Conservation (phyloP, 2,797 vertebrate genomes). For the Morelia viridis region DNA sequence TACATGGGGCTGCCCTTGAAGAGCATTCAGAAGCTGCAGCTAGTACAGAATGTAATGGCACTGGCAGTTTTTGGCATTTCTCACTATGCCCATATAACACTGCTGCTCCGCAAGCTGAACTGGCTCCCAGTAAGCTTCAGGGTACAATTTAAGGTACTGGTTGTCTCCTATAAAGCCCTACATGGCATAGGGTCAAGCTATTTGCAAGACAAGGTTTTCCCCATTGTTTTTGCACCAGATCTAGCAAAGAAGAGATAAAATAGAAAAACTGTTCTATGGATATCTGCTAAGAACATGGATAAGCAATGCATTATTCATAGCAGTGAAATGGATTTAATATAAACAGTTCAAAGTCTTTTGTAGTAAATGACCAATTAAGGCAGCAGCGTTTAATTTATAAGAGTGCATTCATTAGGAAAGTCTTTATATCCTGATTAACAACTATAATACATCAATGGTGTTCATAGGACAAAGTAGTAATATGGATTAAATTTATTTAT, state of each 20-base stretch:
- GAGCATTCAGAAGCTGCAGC: neutral
- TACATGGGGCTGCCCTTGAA: neutral
- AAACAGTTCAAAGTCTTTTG: conserved; percentile 16
- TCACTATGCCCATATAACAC: neutral
- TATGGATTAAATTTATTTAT: neutral
- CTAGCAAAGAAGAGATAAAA: conserved; percentile 21
- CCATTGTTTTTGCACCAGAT: neutral
- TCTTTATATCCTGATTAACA: conserved; percentile 5
- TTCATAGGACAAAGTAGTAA: neutral
- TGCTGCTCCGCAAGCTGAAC: neutral
- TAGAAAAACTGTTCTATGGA: neutral
- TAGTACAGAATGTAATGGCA: neutral
- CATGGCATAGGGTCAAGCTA: neutral
- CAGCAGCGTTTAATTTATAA: neutral
- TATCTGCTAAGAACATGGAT: neutral
- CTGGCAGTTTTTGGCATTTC: neutral
- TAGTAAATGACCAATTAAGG: conserved; percentile 8
- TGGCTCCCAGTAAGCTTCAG: neutral
- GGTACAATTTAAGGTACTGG: neutral
- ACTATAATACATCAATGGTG: neutral
- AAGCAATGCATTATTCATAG: conserved; percentile 10
- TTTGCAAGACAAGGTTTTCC: neutral
- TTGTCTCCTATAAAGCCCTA: neutral
- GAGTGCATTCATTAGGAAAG: neutral
- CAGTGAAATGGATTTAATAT: conserved; percentile 21